phyloP scores from a whole-genome alignment of 2,888 invertebrate genomes.

The Melitaea athalia region DNA sequence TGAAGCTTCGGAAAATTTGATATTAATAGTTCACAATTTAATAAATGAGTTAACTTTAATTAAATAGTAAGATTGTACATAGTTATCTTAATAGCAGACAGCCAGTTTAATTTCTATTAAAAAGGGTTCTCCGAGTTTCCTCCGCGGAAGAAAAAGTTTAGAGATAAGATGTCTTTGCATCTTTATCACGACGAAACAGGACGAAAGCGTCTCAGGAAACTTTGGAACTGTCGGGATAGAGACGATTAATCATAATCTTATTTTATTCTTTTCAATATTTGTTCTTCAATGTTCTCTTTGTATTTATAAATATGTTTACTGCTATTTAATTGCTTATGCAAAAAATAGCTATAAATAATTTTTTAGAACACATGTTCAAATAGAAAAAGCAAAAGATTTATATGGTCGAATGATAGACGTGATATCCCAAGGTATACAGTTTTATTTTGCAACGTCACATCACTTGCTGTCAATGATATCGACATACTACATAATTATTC shows the following conservation, averaged over 20 bases:
- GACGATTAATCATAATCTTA: constrained; percentile 53
- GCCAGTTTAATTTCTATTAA: constrained; percentile 73
- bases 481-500: background rate
- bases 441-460: background rate
- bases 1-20: background rate
- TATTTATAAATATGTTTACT: background rate
- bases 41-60: constrained; percentile 51
- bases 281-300: constrained; percentile 23
- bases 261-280: constrained; percentile 61
- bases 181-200: constrained; percentile 50
- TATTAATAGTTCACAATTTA: constrained; percentile 13
- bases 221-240: constrained; percentile 58
- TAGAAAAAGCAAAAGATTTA: too few relatives aligned
- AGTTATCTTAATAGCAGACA: constrained; percentile 71
- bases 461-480: background rate
- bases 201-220: constrained; percentile 51
- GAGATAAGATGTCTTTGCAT: constrained; percentile 75
- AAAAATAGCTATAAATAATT: background rate
- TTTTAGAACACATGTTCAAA: too few relatives aligned
- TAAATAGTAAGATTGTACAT: constrained; percentile 55
- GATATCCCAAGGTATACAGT: too few relatives aligned
- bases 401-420: too few relatives aligned
- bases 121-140: constrained; percentile 57
- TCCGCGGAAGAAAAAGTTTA: constrained; percentile 71
- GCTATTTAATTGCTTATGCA: background rate